These are phyloP conservation scores for Sinella curviseta DNA, from an alignment of 1,140 invertebrate genomes.

Conservation along the genomic window DNA sequence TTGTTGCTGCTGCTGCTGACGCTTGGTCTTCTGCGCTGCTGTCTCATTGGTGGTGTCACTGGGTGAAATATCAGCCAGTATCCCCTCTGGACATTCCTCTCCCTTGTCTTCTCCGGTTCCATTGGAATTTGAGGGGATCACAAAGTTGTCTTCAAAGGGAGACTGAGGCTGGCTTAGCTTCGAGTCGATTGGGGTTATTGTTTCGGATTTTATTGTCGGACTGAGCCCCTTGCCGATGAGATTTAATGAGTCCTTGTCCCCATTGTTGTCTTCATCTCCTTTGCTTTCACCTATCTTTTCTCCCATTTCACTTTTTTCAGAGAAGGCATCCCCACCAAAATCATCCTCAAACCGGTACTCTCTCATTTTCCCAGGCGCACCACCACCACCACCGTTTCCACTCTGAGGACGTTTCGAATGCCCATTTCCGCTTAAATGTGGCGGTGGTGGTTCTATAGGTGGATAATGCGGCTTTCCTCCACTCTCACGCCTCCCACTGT, in stretches of 20 bases:
- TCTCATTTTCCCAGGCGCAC: neutral
- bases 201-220: conserved; percentile 6
- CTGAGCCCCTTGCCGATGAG: neutral
- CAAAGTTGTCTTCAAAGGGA: conserved; percentile 49
- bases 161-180: conserved; percentile 40
- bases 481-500: neutral
- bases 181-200: neutral
- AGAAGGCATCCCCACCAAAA: conserved; percentile 7
- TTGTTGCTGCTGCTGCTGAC: too few species aligned
- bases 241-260: too few species aligned
- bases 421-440: neutral
- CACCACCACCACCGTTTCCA: neutral
- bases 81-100: neutral
- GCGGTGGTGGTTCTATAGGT: neutral
- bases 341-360: conserved; percentile 37
- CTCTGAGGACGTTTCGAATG: neutral
- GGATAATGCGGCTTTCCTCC: neutral
- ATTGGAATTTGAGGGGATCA: neutral
- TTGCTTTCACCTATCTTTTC: neutral
- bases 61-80: neutral
- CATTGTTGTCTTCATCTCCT: neutral
- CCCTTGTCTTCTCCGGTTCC: neutral
- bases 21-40: too few species aligned
- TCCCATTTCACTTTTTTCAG: neutral
- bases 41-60: neutral